These are phyloP conservation scores for Murina feae DNA, from an alignment of 2,113 vertebrate species.

Conservation along the genomic window DNA sequence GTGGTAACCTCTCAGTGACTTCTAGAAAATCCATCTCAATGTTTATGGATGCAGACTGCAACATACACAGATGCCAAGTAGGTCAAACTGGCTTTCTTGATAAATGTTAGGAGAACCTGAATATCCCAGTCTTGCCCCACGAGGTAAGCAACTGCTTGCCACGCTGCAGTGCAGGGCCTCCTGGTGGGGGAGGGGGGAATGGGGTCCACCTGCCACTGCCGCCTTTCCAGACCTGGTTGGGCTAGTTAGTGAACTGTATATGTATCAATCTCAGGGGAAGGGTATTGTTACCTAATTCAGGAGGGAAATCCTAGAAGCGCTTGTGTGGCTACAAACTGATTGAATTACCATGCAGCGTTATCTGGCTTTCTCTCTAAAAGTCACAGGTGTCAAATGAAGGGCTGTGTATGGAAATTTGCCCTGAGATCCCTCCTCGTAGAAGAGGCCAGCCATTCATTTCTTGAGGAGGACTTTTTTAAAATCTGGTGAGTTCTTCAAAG, in stretches of 20 bases:
- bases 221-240: background rate
- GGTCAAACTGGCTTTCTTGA: background rate
- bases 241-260: background rate
- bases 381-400: constrained; percentile 12
- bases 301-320: constrained; percentile 17
- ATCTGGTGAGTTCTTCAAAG: background rate
- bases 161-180: rapidly evolving
- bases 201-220: background rate
- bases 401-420: background rate
- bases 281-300: background rate
- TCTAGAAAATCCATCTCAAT: background rate
- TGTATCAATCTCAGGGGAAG: constrained; percentile 19
- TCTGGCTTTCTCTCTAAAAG: background rate
- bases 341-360: background rate
- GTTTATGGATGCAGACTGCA: background rate
- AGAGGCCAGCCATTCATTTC: background rate
- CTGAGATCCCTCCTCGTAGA: background rate
- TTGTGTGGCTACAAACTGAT: constrained; percentile 10
- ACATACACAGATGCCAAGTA: background rate
- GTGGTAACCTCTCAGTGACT: background rate
- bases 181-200: no score
- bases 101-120: background rate
- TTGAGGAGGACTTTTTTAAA: background rate
- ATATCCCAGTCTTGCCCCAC: background rate
- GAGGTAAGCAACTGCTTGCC: background rate